These are phyloP conservation scores for Meloe dianella DNA, from an alignment of 2,888 invertebrate genomes.

Conservation along the genomic window DNA sequence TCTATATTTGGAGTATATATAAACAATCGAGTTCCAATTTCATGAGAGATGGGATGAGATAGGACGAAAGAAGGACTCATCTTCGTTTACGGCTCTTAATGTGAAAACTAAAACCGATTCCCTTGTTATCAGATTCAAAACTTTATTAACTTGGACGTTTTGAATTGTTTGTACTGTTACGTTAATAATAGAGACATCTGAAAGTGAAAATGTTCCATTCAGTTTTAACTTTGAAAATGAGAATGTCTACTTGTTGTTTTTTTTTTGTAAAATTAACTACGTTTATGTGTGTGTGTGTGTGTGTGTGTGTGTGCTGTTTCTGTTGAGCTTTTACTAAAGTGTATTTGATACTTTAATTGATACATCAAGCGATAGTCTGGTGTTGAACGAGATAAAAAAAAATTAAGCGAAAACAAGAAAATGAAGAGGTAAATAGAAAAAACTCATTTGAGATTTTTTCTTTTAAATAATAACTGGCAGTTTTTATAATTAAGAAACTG, in stretches of 20 bases:
- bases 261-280: neutral
- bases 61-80: neutral
- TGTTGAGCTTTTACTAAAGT: neutral
- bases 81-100: conserved; percentile 30
- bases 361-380: neutral
- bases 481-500: conserved; percentile 9
- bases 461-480: neutral
- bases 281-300: too few relatives aligned
- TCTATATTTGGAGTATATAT: neutral
- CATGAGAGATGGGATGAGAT: neutral
- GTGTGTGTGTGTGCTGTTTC: neutral
- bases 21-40: neutral
- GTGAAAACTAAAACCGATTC: conserved; percentile 40
- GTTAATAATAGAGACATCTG: neutral
- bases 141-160: conserved; percentile 37
- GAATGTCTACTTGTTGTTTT: neutral
- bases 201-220: neutral
- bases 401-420: neutral
- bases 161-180: conserved; percentile 25
- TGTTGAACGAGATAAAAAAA: neutral
- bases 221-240: neutral
- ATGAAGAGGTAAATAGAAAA: neutral
- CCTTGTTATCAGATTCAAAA: conserved; percentile 37
- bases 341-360: conserved; percentile 6
- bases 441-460: neutral